phyloP scores from a whole-genome alignment of 1,140 invertebrate genomes.

The Papilio dardanus region DNA sequence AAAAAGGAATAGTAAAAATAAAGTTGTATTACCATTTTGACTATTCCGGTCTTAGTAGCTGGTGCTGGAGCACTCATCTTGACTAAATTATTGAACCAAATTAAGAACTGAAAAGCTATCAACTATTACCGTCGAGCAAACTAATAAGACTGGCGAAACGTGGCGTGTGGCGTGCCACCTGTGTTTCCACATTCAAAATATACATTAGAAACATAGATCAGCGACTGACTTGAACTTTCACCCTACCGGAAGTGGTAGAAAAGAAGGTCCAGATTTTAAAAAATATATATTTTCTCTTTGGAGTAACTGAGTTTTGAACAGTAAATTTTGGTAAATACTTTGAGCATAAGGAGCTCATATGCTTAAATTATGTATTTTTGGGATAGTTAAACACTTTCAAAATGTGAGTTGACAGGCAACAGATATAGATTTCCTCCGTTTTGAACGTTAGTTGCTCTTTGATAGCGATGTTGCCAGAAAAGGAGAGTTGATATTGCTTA shows the following conservation, averaged over 20 bases:
- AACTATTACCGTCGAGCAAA: conserved; percentile 64
- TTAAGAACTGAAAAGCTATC: conserved; percentile 59
- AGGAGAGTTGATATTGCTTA: not conserved
- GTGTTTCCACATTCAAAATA: conserved; percentile 65
- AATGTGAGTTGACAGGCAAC: not conserved
- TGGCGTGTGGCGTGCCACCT: conserved; percentile 57
- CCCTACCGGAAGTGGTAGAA: not conserved
- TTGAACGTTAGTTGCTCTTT: not conserved
- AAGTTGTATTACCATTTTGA: conserved; percentile 74
- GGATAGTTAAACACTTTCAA: not conserved
- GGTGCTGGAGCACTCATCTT: conserved; percentile 75
- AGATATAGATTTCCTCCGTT: not conserved
- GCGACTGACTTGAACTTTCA: not conserved
- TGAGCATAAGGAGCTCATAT: not conserved
- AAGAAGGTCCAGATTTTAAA: not conserved
- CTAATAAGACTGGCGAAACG: conserved; percentile 75
- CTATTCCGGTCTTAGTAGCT: conserved; percentile 73
- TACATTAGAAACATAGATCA: conserved; percentile 28
- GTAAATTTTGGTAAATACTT: not conserved
- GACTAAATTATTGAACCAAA: conserved; percentile 52
- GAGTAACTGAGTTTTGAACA: not conserved
- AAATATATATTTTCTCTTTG: not conserved
- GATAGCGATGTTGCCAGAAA: not conserved
- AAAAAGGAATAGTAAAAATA: conserved; percentile 48
- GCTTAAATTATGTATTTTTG: not conserved